Base-by-base conservation (phyloP, 1,140 invertebrate species). In the Drosophila takahashii region DNA sequence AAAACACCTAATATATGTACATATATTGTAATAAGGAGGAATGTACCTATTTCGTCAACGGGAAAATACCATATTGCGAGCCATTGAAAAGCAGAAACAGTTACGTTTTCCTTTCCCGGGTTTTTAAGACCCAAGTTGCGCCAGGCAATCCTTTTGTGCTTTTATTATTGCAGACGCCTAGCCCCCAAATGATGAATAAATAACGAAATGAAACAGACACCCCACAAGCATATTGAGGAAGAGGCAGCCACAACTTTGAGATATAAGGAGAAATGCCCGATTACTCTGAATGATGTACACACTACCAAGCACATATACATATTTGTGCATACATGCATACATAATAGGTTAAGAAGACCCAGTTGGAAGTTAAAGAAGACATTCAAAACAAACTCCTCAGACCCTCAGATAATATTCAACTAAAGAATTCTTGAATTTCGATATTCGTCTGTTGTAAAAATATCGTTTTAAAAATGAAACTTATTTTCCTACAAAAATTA, bases 111-210 rank as follows among this genome's bases (percentile, higher is more conserved):
- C 15, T 7, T 34, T 22, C 29, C 60, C n/a, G 39, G 39, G 32
- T 62, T 70, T 65, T 70, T 64, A 70, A 70, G 58, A 64, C 58
- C 50, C 16, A 62, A 39, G 50, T 36, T 39, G 44, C 16, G 50
- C 22, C 29, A 34, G n/a, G 53, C 42, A 47, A 54, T 51, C 36
- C 37, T 34, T 47, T 53, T 70, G 52, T 47, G 36, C 45, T 61
- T 45, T 53, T 62, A 70, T 70, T 64, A 64, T 64, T 47, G 34
- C 36, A 10, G 50, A 51, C 48, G 47, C 34, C 52, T 45, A n/a
- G 39, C 18, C 51, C 39, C 52, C 41, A 48, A 44, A 18, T 48
- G 36, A 58, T 50, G 22, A 60, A 22, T 39, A 42, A 56, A 42
- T 56, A 56, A 56, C 53, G 22, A 56, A 56, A 56, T 18, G 45